Conservation (phyloP, 2,797 vertebrate genomes). For the Yasuhikotakia modesta region DNA sequence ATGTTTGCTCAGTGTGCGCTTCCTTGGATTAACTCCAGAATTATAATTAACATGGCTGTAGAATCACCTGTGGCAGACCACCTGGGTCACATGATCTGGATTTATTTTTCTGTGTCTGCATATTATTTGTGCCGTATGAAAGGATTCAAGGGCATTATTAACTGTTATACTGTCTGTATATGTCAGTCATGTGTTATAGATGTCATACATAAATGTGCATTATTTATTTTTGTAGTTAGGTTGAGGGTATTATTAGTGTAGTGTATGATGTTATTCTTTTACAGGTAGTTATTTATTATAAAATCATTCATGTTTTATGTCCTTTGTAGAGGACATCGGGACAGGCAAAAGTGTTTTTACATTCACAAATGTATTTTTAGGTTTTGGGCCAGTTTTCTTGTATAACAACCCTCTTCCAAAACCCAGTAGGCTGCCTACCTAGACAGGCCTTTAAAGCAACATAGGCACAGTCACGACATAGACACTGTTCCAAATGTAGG, state of each 20-base stretch:
- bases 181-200: too few species aligned
- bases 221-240: too few species aligned
- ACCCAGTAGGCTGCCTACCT: background rate
- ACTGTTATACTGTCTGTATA: background rate
- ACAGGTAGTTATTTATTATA: too few species aligned
- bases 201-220: too few species aligned
- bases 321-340: background rate
- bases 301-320: background rate
- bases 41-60: conserved; percentile 60
- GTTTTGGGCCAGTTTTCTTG: background rate
- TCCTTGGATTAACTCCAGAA: conserved; percentile 61
- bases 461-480: background rate
- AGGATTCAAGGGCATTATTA: background rate
- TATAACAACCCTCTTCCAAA: background rate
- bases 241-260: too few species aligned
- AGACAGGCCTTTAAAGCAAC: background rate
- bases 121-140: conserved; percentile 4
- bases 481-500: background rate
- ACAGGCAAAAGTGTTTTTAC: background rate
- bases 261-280: too few species aligned
- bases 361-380: background rate
- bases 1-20: conserved; percentile 45
- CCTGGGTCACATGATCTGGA: conserved; percentile 53
- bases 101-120: conserved; percentile 20
- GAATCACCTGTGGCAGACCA: conserved; percentile 59